Evolutionary conservation across 2,113 vertebrate species (phyloP).

Genomic region (Potamarius usumacintae): DNA sequence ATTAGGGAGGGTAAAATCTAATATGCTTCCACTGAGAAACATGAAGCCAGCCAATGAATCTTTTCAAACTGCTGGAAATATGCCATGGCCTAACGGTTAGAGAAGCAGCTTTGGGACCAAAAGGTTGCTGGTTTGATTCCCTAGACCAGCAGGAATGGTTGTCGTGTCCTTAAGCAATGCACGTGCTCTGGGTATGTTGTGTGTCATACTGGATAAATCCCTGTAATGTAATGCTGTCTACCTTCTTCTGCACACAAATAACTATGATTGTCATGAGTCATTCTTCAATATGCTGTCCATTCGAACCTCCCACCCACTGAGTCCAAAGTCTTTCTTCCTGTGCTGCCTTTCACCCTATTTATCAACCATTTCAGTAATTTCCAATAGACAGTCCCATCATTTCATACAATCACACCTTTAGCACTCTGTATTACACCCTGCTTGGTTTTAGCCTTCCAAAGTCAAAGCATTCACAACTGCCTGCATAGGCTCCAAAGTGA

Average conservation of each 20-base stretch:
- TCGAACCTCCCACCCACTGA: not conserved
- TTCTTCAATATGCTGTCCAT: slow-evolving; percentile 9
- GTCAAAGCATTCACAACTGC: slow-evolving; percentile 3
- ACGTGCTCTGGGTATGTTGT: no score
- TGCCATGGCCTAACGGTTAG: no score
- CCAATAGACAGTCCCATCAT: not conserved
- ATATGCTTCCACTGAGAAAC: not conserved
- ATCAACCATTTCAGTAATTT: slow-evolving; percentile 57
- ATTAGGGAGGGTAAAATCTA: not conserved
- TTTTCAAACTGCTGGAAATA: not conserved
- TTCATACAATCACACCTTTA: not conserved
- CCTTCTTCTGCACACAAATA: not conserved
- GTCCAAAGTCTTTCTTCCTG: not conserved
- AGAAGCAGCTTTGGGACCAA: no score
- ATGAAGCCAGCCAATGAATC: not conserved
- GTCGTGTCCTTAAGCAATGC: no score
- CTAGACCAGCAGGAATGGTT: no score
- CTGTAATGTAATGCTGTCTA: not conserved
- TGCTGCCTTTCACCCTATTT: not conserved
- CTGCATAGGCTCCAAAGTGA: slow-evolving; percentile 7
- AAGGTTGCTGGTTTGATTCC: no score
- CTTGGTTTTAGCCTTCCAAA: slow-evolving; percentile 23
- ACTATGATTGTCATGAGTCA: not conserved
- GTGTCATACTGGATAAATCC: no score
- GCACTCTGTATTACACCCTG: slow-evolving; percentile 1